Evolutionary conservation across 2,888 invertebrate genomes (phyloP).

Genomic region (Oasisia sp.): DNA sequence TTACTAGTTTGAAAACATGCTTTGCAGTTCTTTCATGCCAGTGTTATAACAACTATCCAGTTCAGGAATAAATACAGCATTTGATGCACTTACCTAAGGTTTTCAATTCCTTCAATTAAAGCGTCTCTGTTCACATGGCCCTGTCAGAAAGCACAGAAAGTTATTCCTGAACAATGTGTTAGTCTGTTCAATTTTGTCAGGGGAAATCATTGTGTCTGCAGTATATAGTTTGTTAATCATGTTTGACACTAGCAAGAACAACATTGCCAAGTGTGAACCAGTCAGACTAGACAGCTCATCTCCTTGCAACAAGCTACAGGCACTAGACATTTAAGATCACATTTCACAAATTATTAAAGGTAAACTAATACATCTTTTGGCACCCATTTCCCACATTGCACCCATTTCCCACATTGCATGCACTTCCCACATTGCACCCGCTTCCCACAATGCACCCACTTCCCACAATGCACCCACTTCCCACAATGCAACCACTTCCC

Average conservation of each 20-base stretch:
- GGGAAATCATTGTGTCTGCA: background rate
- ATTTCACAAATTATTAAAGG: too few relatives aligned
- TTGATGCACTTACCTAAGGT: background rate
- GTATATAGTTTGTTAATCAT: background rate
- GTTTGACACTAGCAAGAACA: background rate
- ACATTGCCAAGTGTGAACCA: background rate
- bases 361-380: too few relatives aligned
- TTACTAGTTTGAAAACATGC: too few relatives aligned
- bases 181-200: background rate
- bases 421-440: constrained; percentile 68
- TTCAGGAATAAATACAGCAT: background rate
- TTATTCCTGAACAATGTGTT: background rate
- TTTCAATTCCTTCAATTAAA: background rate
- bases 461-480: too few relatives aligned
- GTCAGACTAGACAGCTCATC: background rate
- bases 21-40: too few relatives aligned
- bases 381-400: background rate
- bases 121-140: background rate
- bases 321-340: too few relatives aligned
- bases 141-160: background rate
- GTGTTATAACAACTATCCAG: too few relatives aligned
- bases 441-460: too few relatives aligned
- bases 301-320: too few relatives aligned
- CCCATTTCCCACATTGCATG: constrained; percentile 73
- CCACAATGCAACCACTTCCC: too few relatives aligned